Evolutionary conservation across 2,888 invertebrate genomes (phyloP), one percentile per base, ranked within the genome.

Genomic region (Tenthredo livida): DNA sequence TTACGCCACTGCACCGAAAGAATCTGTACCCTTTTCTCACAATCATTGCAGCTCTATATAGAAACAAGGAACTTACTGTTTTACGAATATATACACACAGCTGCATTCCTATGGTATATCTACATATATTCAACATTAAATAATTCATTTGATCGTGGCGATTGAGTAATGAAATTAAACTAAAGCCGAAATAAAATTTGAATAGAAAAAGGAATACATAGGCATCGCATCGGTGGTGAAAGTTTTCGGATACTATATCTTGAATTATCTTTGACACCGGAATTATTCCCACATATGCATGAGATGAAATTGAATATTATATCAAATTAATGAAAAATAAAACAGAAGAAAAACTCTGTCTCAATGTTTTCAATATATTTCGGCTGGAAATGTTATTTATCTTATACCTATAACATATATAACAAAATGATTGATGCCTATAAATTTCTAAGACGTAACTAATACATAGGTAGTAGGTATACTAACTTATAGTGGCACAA

Each of bases 91-190:
- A 25, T n/a, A 10, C 2, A 25, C n/a, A 25, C n/a, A 61, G 58
- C 61, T 61, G 61, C 61, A 61, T 61, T 61, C 61, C 61, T 61
- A 54, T 54, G 54, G 54, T 54, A n/a, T 50, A 43, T 43, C 43
- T 40, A 43, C 40, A 43, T 47, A n/a, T 54, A n/a, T 54, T 61
- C 0, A 25, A 61, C 61, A 21, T 61, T n/a, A n/a, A n/a, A n/a
- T n/a, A n/a, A n/a, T 61, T 61, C 7, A 25, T 61, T 25, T 61
- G 61, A 61, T 25, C 25, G 12, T 61, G 1, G 12, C 61, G 10
- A 54, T n/a, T 61, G 7, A 7, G 3, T n/a, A 50, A 17, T 50
- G 50, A 50, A 17, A 50, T 54, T 54, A 1, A 54, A 54, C 54
- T 7, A n/a, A 54, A n/a, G 6, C 6, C n/a, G 17, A 7, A 54